Base-by-base conservation (phyloP, 2,888 invertebrate species). In the Leptinotarsa juncta region DNA sequence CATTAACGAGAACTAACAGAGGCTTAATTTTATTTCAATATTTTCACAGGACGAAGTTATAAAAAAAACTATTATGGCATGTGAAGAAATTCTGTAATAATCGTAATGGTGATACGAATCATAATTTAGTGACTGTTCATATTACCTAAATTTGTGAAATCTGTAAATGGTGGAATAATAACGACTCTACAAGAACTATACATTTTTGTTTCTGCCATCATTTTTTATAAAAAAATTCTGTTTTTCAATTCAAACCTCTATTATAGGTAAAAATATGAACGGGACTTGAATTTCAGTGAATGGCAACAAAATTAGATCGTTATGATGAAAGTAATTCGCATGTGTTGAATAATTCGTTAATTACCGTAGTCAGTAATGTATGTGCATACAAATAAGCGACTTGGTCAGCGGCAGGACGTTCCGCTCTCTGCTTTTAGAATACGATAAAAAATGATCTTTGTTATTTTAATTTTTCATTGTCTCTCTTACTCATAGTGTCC, bases 401-500 rank as follows among this genome's bases (percentile, higher is more conserved):
- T 81, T 82, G 82, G 82, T 82, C 82, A 82, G 82, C 79, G 77
- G 80, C 82, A 79, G 82, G 81, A 82, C 82, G 84, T 84, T 83
- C 79, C 83, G 84, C 81, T 83, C 75, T 79, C 82, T 82, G 84
- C 75, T 71, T 78, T 72, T 78, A 78, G 84, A 82, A 84, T 84
- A 82, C 80, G 81, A 84, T 84, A 85, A 82, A 62, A 84, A 84
- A 84, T 84, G 85, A 85, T 84, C 84, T 84, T 85, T 85, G 85
- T 86, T 85, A 86, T 86, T 86, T 85, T 85, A 85, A 84, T 85
- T 84, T 84, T 81, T 85, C 85, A 84, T 84, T 85, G 84, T 85
- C 82, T 83, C 82, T 79, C 78, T 79, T 77, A 79, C 80, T 79
- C 81, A 79, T 81, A 80, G 71, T 55, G 77, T 75, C 78, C 76